Percentiles rank a stretch among this genome's conserved stretches.
phyloP scores from a whole-genome alignment of 2,888 invertebrate genomes.

The Habrosyne pyritoides region DNA sequence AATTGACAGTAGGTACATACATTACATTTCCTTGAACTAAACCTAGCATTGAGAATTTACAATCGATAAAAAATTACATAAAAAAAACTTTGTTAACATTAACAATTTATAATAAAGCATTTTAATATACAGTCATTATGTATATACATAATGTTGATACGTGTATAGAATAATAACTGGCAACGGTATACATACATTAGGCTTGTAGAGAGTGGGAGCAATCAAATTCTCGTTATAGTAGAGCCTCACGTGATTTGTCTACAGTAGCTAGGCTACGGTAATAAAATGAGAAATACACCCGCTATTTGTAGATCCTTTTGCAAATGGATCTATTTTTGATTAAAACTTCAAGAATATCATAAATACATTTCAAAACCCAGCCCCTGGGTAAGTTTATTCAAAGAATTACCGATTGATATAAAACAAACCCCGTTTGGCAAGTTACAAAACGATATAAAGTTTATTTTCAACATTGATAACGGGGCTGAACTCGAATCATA shows the following conservation, averaged over 20 bases:
- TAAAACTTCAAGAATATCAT: background rate
- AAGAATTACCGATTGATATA: background rate
- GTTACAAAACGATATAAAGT: background rate
- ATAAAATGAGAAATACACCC: slow-evolving; percentile 20
- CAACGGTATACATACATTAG: slow-evolving; percentile 5
- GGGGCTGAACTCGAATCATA: background rate
- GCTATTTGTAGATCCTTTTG: background rate
- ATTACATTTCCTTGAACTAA: too few species aligned
- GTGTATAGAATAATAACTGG: slow-evolving; percentile 4
- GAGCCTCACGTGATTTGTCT: slow-evolving; percentile 26
- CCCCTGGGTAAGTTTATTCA: background rate
- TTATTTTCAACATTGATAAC: slow-evolving; percentile 1
- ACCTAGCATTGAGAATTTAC: too few species aligned
- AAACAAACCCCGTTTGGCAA: background rate
- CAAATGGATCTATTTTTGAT: slow-evolving; percentile 9
- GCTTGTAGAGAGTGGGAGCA: slow-evolving; percentile 20
- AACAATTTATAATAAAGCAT: background rate
- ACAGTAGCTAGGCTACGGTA: slow-evolving; percentile 11
- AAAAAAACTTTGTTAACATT: background rate
- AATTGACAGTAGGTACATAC: too few species aligned
- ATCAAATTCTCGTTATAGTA: slow-evolving; percentile 40
- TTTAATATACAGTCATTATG: background rate
- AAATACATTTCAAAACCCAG: background rate
- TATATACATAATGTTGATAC: background rate
- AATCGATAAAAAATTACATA: too few species aligned